These are phyloP conservation scores for Cephonodes hylas DNA, from an alignment of 2,888 invertebrate species.

Conservation along the genomic window DNA sequence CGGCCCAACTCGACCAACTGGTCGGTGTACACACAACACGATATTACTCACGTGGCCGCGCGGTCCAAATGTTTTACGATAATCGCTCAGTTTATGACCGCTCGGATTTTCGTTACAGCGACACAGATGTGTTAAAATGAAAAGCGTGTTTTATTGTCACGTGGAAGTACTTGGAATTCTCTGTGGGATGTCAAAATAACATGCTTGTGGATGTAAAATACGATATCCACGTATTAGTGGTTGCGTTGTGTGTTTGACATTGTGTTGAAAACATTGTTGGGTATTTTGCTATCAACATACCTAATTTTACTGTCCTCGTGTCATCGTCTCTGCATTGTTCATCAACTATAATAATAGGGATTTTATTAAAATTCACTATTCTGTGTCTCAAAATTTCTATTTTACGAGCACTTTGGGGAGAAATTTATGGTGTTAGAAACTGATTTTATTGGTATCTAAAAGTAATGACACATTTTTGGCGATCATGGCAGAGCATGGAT, in stretches of 20 bases:
- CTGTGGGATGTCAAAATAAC: background rate
- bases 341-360: background rate
- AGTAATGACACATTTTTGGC: background rate
- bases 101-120: background rate
- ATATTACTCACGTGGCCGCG: background rate
- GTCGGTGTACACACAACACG: slow-evolving; percentile 6
- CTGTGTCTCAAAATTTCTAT: background rate
- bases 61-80: slow-evolving; percentile 4
- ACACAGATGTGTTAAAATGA: background rate
- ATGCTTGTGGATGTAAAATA: background rate
- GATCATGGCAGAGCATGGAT: background rate
- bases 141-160: slow-evolving; percentile 1
- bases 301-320: background rate
- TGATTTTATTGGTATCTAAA: background rate
- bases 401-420: background rate
- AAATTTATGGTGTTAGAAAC: background rate
- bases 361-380: background rate
- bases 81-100: background rate
- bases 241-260: background rate
- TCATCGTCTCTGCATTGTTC: background rate
- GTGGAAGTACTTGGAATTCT: background rate
- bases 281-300: background rate
- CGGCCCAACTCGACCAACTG: slow-evolving; percentile 4
- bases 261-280: background rate
- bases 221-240: background rate